A percentile compares a stretch with the other conserved stretches of the same genome.
These are phyloP conservation scores for Paralichthys olivaceus DNA, from an alignment of 2,113 vertebrate genomes.

Conservation along the genomic window DNA sequence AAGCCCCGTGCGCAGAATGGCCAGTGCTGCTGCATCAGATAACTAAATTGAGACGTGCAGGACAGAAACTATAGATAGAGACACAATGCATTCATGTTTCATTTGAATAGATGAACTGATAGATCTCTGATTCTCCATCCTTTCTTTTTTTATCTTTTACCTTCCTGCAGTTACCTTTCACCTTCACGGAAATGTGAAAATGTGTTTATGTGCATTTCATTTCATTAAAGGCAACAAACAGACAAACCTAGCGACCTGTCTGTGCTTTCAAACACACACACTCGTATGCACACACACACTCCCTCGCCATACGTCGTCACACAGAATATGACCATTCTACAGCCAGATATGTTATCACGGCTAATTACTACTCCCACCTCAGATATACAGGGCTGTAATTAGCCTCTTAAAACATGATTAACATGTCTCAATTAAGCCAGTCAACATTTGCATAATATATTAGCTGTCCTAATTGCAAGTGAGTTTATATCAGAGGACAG, in stretches of 20 bases:
- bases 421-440: conserved; percentile 97
- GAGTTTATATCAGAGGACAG: conserved; percentile 87
- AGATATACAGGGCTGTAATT: conserved; percentile 99
- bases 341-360: conserved; percentile 93
- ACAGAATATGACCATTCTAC: conserved; percentile 76
- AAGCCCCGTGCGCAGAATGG: conserved; percentile 60
- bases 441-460: conserved; percentile 99
- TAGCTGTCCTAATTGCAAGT: conserved; percentile 95
- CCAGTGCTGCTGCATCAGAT: conserved; percentile 72
- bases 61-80: conserved; percentile 62
- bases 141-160: neutral
- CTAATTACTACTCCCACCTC: conserved; percentile 99
- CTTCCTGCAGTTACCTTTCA: neutral
- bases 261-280: neutral
- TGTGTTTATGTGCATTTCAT: neutral
- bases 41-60: conserved; percentile 63
- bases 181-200: conserved; percentile 12
- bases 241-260: conserved; percentile 17
- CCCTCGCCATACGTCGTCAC: conserved; percentile 47
- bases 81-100: conserved; percentile 50
- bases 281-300: conserved; percentile 21
- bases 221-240: conserved; percentile 6
- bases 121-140: conserved; percentile 1
- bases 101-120: conserved; percentile 43
- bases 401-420: conserved; percentile 99